These are phyloP conservation scores for Tachina fera DNA, from an alignment of 2,888 invertebrate species.

Conservation along the genomic window DNA sequence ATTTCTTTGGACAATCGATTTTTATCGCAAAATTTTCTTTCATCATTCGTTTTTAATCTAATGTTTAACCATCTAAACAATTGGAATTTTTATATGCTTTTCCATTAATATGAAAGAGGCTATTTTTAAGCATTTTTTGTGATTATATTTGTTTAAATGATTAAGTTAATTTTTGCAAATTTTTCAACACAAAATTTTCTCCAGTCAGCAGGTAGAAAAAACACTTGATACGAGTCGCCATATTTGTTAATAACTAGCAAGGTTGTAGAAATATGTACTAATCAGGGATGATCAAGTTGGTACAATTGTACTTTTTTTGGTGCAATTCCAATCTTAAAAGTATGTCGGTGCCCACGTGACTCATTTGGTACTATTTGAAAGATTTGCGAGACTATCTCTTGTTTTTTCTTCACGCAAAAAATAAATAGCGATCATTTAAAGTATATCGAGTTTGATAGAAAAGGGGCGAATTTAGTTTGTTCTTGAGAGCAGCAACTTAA, in stretches of 20 bases:
- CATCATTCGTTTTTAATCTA: slow-evolving; percentile 39
- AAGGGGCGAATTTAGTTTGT: no score
- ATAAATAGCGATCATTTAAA: no score
- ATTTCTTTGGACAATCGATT: slow-evolving; percentile 80
- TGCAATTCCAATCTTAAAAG: no score
- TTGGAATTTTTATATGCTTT: slow-evolving; percentile 37
- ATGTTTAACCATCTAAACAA: slow-evolving; percentile 4
- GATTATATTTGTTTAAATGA: slow-evolving; percentile 40
- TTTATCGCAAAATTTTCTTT: slow-evolving; percentile 72
- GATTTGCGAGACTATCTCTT: no score
- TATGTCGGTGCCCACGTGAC: no score
- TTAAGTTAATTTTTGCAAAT: slow-evolving; percentile 36
- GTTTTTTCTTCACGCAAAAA: no score
- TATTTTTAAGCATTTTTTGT: not conserved
- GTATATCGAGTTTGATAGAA: no score
- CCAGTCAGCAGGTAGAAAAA: slow-evolving; percentile 71
- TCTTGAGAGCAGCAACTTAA: no score
- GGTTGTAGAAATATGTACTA: slow-evolving; percentile 45
- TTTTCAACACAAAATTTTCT: slow-evolving; percentile 56
- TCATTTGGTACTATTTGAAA: no score
- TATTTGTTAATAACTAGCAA: slow-evolving; percentile 71
- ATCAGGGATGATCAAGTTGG: no score
- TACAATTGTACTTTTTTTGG: no score
- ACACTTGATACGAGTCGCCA: slow-evolving; percentile 73
- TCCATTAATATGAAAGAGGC: slow-evolving; percentile 27